These are phyloP conservation scores for Nematolebias whitei DNA, from an alignment of 2,113 vertebrate species.

Conservation along the genomic window DNA sequence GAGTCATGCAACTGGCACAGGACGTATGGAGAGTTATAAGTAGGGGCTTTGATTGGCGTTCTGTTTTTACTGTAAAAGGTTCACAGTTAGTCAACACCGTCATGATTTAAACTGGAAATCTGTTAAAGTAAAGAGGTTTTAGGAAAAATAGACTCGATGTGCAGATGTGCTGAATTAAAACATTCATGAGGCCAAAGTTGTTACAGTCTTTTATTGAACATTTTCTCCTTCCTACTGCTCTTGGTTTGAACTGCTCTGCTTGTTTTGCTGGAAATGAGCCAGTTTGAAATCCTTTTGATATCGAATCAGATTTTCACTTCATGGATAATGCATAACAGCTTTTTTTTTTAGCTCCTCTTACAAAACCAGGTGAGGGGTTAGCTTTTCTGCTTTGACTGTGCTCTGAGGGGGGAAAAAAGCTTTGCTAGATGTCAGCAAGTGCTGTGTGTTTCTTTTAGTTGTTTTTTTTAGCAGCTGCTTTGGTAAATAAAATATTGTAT, in stretches of 20 bases:
- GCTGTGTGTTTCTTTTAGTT: slow-evolving; percentile 11
- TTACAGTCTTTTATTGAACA: slow-evolving; percentile 1
- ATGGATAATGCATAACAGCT: not conserved
- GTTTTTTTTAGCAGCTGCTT: slow-evolving; percentile 61
- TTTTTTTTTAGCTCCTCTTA: slow-evolving; percentile 29
- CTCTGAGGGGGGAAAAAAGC: slow-evolving; percentile 10
- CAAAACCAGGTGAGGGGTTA: slow-evolving; percentile 55
- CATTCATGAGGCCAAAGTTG: not conserved
- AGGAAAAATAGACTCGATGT: not conserved
- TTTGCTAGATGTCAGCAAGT: slow-evolving; percentile 9
- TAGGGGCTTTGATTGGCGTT: slow-evolving; percentile 16
- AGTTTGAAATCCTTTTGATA: slow-evolving; percentile 37
- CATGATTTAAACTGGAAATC: slow-evolving; percentile 18
- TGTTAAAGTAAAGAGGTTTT: slow-evolving; percentile 6
- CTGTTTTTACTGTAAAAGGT: slow-evolving; percentile 12
- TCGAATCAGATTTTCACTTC: slow-evolving; percentile 31
- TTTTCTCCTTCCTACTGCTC: not conserved
- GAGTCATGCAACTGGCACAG: slow-evolving; percentile 34
- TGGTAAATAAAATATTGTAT: slow-evolving; percentile 37
- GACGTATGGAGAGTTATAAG: slow-evolving; percentile 9
- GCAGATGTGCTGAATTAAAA: slow-evolving; percentile 17
- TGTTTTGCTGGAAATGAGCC: slow-evolving; percentile 13
- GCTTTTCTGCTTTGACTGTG: slow-evolving; percentile 7
- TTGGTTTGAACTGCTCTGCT: slow-evolving; percentile 11
- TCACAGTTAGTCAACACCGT: slow-evolving; percentile 32